A percentile compares a stretch with the other conserved stretches of the same genome.
phyloP scores from a whole-genome alignment of 2,797 vertebrate genomes.

The Sandelia bainsii region DNA sequence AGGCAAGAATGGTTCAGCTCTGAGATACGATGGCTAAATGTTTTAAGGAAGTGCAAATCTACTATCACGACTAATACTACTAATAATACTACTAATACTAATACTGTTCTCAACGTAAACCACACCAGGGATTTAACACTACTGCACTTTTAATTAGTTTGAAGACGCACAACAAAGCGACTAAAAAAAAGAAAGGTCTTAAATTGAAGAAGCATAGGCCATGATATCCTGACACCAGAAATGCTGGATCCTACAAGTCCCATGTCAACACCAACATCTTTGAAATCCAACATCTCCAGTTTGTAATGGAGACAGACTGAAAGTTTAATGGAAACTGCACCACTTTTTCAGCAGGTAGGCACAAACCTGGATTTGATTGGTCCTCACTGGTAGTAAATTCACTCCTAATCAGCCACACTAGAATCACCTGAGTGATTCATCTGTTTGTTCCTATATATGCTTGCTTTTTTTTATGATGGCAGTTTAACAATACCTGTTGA shows the following conservation, averaged over 20 bases:
- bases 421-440: too few species aligned
- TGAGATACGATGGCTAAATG: constrained; percentile 25
- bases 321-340: background rate
- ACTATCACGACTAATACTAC: constrained; percentile 1
- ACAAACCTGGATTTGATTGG: too few species aligned
- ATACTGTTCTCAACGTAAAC: constrained; percentile 15
- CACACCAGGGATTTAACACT: background rate
- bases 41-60: constrained; percentile 26
- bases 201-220: background rate
- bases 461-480: too few species aligned
- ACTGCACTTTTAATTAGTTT: background rate
- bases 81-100: background rate
- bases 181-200: background rate
- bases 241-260: background rate
- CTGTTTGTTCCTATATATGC: too few species aligned
- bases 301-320: background rate
- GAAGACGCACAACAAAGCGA: background rate
- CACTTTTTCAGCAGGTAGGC: too few species aligned
- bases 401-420: too few species aligned
- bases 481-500: too few species aligned
- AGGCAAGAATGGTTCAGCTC: constrained; percentile 30
- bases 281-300: background rate
- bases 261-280: background rate
- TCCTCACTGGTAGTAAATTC: too few species aligned
- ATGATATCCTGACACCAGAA: background rate